Conservation (phyloP, 2,113 vertebrate genomes). For the Bubo bubo region DNA sequence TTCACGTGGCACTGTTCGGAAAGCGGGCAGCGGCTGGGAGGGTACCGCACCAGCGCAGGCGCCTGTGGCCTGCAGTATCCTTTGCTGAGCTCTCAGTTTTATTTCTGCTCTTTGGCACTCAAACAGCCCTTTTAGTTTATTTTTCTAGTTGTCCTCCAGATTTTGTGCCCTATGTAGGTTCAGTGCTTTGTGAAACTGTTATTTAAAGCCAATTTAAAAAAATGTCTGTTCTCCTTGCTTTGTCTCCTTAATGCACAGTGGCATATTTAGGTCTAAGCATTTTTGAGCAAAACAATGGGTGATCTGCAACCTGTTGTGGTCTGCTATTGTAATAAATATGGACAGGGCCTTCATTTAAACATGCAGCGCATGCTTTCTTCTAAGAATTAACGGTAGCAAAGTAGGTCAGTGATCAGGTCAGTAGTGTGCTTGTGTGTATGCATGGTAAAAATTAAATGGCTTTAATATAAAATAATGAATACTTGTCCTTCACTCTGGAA, state of each 20-base stretch:
- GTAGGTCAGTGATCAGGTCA: neutral
- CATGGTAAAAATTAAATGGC: neutral
- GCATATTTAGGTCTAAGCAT: slow-evolving; percentile 53
- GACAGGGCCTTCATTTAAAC: slow-evolving; percentile 2
- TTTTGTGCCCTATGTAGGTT: neutral
- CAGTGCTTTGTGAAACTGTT: neutral
- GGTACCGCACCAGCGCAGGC: slow-evolving; percentile 86
- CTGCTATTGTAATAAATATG: neutral
- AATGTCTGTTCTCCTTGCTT: neutral
- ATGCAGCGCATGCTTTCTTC: neutral
- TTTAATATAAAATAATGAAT: slow-evolving; percentile 19
- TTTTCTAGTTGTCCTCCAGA: neutral
- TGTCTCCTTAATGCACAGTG: slow-evolving; percentile 1
- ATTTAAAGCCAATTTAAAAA: slow-evolving; percentile 31
- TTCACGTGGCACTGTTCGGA: slow-evolving; percentile 97
- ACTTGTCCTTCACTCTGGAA: neutral
- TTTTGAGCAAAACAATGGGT: neutral
- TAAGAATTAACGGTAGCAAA: neutral
- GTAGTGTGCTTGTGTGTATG: neutral
- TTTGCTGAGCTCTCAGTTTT: slow-evolving; percentile 39
- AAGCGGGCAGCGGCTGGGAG: slow-evolving; percentile 90
- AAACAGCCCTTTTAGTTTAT: neutral
- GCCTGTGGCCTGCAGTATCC: slow-evolving; percentile 98
- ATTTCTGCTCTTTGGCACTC: neutral
- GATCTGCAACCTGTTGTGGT: slow-evolving; percentile 1